Percentiles rank a stretch among this genome's conserved stretches.
phyloP scores from a whole-genome alignment of 2,888 invertebrate species.

The Odontocerum albicorne region DNA sequence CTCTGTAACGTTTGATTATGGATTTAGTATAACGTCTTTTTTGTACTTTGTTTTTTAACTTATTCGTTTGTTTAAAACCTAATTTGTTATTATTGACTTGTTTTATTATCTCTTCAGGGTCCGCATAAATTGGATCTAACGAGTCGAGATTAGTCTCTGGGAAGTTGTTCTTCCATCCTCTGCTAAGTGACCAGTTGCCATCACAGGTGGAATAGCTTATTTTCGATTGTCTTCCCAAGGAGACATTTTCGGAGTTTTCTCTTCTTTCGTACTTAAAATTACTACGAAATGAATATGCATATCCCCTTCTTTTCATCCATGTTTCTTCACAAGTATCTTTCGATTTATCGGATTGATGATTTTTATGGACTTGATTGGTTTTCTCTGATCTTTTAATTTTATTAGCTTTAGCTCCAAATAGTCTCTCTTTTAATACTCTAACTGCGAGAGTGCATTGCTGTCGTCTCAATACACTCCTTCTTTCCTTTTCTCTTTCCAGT shows the following conservation, averaged over 20 bases:
- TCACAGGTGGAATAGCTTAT: slow-evolving; percentile 42
- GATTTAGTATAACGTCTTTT: slow-evolving; percentile 13
- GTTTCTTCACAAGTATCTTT: slow-evolving; percentile 6
- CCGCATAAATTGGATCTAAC: slow-evolving; percentile 25
- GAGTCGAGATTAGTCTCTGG: slow-evolving; percentile 38
- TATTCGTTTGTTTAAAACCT: slow-evolving; percentile 21
- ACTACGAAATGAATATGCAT: slow-evolving; percentile 27
- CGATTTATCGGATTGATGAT: not conserved
- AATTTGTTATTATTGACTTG: slow-evolving; percentile 1
- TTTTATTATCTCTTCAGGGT: slow-evolving; percentile 16
- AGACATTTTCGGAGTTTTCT: slow-evolving; percentile 15
- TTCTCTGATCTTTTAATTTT: slow-evolving; percentile 5
- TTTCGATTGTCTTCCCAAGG: slow-evolving; percentile 39
- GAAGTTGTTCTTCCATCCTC: slow-evolving; percentile 52
- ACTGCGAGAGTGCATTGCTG: slow-evolving; percentile 24
- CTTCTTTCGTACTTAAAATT: slow-evolving; percentile 21
- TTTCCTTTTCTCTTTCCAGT: slow-evolving; percentile 21
- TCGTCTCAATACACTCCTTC: slow-evolving; percentile 14
- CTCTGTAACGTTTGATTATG: slow-evolving; percentile 43
- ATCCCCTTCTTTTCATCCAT: slow-evolving; percentile 22
- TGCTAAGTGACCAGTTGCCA: slow-evolving; percentile 58
- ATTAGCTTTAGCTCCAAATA: slow-evolving; percentile 14
- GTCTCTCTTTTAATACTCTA: slow-evolving; percentile 25
- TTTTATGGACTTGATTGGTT: not conserved
- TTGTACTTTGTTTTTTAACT: slow-evolving; percentile 22